Evolutionary conservation across 1,140 invertebrate species (phyloP), one percentile per base, ranked within the genome.

Genomic region (Magallana ariakensis): DNA sequence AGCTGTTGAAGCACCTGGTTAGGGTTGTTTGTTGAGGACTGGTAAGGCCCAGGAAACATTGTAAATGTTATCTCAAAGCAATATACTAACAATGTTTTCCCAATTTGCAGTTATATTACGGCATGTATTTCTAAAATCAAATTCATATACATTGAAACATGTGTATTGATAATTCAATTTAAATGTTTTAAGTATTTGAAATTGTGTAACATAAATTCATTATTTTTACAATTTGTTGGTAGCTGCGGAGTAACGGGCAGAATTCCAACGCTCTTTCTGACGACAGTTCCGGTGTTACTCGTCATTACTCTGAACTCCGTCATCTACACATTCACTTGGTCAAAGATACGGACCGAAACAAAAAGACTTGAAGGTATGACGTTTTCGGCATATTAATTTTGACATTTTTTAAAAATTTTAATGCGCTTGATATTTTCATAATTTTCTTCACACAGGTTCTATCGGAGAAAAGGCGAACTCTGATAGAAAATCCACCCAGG

Each of bases 281-380:
- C 90, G 0, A 90, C 90, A 5, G 85, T 89, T n/a, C 90, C 90
- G 9, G 54, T 89, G 9, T 62, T 89, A 19, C 19, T 87, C 2
- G 87, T 89, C 13, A 60, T 90, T 15, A 56, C 87, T 22, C 66
- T 90, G 53, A 90, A 89, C 58, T 85, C 62, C 26, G 22, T 89
- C 9, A 66, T 90, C 26, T 90, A 90, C 33, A 26, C 80, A 19
- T 85, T 90, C 10, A 90, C 90, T 19, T 90, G 88, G 88, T 87
- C 55, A 22, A 83, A 87, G 16, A 90, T 90, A 53, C 86, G 80
- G 19, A 11, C 19, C 6, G 62, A 70, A 11, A 70, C 62, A 70
- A 70, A 70, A 26, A 19, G 46, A 86, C 10, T 70, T 26, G n/a
- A 19, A 22, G 19, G 62, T 70, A 11, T 9, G 62, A 9, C 26